Conservation (phyloP, 2,797 vertebrate genomes). For the Steatocranus sp. region DNA sequence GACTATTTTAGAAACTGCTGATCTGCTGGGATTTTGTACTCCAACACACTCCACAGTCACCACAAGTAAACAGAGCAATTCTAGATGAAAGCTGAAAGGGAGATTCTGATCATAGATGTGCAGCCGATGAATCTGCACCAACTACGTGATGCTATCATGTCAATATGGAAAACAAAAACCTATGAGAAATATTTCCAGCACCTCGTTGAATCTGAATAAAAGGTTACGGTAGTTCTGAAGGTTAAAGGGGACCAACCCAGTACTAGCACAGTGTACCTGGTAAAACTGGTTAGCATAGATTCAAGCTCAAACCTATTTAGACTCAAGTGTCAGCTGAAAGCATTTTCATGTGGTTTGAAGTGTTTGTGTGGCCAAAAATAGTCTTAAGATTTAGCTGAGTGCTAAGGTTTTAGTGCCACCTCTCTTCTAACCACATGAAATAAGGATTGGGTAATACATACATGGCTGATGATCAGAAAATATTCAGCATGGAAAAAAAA, state of each 20-base stretch:
- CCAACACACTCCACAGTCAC: not conserved
- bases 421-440: not conserved
- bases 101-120: not conserved
- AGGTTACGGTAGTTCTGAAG: not conserved
- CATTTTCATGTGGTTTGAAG: not conserved
- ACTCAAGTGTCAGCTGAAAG: not conserved
- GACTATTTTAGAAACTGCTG: not conserved
- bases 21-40: not conserved
- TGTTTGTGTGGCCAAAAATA: not conserved
- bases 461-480: not conserved
- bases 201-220: not conserved
- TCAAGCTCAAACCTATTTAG: not conserved
- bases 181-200: not conserved
- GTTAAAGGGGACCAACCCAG: not conserved
- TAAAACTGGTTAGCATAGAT: not conserved
- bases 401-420: not conserved
- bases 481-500: not conserved
- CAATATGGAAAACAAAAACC: too few relatives aligned
- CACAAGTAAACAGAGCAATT: not conserved
- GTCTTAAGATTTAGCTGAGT: not conserved
- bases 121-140: not conserved
- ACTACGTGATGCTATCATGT: too few relatives aligned
- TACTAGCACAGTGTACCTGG: not conserved
- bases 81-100: not conserved
- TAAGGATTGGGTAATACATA: not conserved